phyloP scores from a whole-genome alignment of 2,888 invertebrate genomes.

The Ryuthela nishihirai region DNA sequence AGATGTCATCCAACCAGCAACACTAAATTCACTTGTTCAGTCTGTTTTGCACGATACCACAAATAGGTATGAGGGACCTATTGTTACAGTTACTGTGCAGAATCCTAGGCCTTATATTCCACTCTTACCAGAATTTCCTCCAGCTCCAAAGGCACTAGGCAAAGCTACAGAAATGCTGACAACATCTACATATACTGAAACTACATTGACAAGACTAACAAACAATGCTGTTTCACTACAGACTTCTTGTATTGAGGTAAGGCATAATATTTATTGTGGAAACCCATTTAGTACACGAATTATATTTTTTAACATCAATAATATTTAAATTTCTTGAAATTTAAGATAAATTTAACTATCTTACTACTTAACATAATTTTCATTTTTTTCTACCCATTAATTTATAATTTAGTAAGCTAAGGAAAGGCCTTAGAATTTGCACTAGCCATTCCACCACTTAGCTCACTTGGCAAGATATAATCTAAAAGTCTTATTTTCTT shows the following conservation, averaged over 20 bases:
- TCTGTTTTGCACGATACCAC: conserved; percentile 22
- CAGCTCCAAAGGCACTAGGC: conserved; percentile 72
- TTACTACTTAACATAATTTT: no score
- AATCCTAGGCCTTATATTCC: conserved; percentile 57
- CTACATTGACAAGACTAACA: conserved; percentile 88
- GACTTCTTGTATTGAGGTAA: conserved; percentile 47
- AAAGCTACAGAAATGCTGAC: conserved; percentile 91
- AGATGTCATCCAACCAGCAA: conserved; percentile 24
- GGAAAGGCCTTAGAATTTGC: no score
- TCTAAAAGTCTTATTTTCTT: no score
- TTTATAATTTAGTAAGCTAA: no score
- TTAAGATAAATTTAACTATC: no score
- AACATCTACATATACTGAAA: conserved; percentile 93
- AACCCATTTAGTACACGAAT: no score
- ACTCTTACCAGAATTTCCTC: conserved; percentile 65
- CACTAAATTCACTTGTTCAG: conserved; percentile 21
- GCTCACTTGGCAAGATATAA: no score
- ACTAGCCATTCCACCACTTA: no score
- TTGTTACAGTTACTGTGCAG: conserved; percentile 80
- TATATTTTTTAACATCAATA: no score
- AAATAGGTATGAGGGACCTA: conserved; percentile 51
- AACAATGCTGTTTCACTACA: conserved; percentile 76
- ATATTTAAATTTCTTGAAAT: no score
- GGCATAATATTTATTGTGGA: conserved; percentile 5
- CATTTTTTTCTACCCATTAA: no score